A percentile compares a stretch with the other conserved stretches of the same genome.
These are phyloP conservation scores for Oscheius sp. DNA, from an alignment of 1,140 invertebrate species.

Conservation along the genomic window DNA sequence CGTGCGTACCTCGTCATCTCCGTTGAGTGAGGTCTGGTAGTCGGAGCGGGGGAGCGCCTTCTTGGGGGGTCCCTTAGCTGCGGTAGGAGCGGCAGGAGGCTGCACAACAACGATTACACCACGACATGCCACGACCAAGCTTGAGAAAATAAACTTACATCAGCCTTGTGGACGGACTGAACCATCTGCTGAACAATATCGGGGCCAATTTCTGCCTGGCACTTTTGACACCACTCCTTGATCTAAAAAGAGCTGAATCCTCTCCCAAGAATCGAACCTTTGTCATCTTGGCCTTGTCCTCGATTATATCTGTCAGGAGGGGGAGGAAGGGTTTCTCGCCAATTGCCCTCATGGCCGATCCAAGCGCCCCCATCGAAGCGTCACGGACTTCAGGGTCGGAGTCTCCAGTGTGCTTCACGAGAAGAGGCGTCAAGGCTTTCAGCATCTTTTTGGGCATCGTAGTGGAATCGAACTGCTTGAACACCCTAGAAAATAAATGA, in stretches of 20 bases:
- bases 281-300: constrained; percentile 79
- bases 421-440: constrained; percentile 76
- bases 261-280: constrained; percentile 69
- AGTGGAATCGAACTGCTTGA: constrained; percentile 75
- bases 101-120: constrained; percentile 14
- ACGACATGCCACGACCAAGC: constrained; percentile 26
- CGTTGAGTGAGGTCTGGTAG: neutral
- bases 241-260: constrained; percentile 67
- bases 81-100: neutral
- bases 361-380: constrained; percentile 74
- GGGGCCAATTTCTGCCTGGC: constrained; percentile 34
- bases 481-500: constrained; percentile 77
- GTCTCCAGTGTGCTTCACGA: constrained; percentile 69
- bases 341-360: constrained; percentile 87
- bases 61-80: constrained; percentile 20
- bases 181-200: constrained; percentile 41
- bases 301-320: constrained; percentile 78
- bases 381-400: constrained; percentile 63
- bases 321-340: constrained; percentile 84
- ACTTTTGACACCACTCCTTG: constrained; percentile 75
- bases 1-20: constrained; percentile 1
- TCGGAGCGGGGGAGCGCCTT: neutral
- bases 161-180: constrained; percentile 41
- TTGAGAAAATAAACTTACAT: constrained; percentile 30
- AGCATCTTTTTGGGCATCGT: constrained; percentile 86